Evolutionary conservation across 2,797 vertebrate species (phyloP), one percentile per base, ranked within the genome.

Genomic region (Phoxinus dragarum): DNA sequence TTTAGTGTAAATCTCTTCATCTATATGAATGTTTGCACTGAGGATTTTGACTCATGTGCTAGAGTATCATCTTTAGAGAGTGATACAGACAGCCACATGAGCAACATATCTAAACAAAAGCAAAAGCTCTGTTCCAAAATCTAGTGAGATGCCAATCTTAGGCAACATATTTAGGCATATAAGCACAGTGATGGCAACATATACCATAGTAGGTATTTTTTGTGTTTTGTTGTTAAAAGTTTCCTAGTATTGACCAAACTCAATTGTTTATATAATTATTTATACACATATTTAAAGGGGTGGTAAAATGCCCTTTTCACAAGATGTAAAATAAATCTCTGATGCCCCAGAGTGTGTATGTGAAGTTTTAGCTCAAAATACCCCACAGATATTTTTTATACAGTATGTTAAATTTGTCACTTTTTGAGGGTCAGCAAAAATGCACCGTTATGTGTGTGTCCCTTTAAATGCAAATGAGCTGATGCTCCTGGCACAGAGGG

Each of bases 1-100:
- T 61, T 16, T 40, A 59, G 59, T 21, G 40, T 42, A 79, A 79
- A 64, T 79, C 54, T 64, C n/a, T 66, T 42, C 16, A 47, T 44
- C 40, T 66, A 31, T 79, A 19, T 42, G 21, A 19, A 59, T 8
- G 12, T 38, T 77, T 59, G 38, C 76, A 78, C 38, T 27, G 54
- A 64, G 77, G 38, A 61, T 42, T 27, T 66, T 14, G 59, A 61
- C 27, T n/a, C 59, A 61, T 61, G 59, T 14, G n/a, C 11, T 61
- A 4, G 19, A 71, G n/a, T 12, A 40, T 36, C 19, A 61, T 27
- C n/a, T 61, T n/a, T 61, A 27, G 56, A 61, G n/a, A 21, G 7
- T 54, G 19, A 61, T 61, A 12, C 4, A 21, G 11, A 54, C 47
- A 14, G 47, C 27, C 17, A 31, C 3, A 14, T 6, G 68, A 42